Evolutionary conservation across 2,888 invertebrate species (phyloP), one percentile per base, ranked within the genome.

Genomic region (Clostera curtula): DNA sequence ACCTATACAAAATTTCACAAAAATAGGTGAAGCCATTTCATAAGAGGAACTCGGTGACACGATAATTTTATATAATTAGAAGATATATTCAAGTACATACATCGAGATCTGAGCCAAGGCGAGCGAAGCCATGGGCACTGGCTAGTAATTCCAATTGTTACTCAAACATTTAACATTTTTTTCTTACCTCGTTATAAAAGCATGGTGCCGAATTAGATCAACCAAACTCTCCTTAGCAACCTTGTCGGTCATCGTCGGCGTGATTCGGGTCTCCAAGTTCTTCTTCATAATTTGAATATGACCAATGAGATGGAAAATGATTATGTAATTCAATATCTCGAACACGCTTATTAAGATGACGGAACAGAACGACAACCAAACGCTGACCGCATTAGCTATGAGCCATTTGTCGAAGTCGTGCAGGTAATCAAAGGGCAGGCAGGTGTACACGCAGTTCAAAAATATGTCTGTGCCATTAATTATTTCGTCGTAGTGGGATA

Each of bases 391-490:
- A 7, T 57, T 54, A 5, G 52, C 31, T 2, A 51, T 21, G 0
- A 48, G 8, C 50, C 57, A 62, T 4, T 47, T 46, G 2, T 25
- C 29, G 8, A 37, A 48, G 22, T 51, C 42, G 23, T 55, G 50
- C 13, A 43, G 43, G 15, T 59, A 60, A 18, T 63, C 57, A 12
- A 57, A 52, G 2, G 63, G 65, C 40, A 48, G 31, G 46, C 56
- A 49, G 8, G 60, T 10, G 11, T 58, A 60, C 1, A 57, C 13
- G 17, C 48, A 50, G 1, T 56, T 57, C 32, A 58, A 47, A 5
- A 60, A 36, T 3, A 33, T 43, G 3, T 29, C 27, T 0, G 60
- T 52, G 7, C 39, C 49, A 27, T 63, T 63, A 1, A 23, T 18
- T 3, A 57, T 40, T 2, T 24, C 29, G 8, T 51, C 49, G 14